Conservation (phyloP, 2,888 invertebrate species). For the Conchocele bisecta region DNA sequence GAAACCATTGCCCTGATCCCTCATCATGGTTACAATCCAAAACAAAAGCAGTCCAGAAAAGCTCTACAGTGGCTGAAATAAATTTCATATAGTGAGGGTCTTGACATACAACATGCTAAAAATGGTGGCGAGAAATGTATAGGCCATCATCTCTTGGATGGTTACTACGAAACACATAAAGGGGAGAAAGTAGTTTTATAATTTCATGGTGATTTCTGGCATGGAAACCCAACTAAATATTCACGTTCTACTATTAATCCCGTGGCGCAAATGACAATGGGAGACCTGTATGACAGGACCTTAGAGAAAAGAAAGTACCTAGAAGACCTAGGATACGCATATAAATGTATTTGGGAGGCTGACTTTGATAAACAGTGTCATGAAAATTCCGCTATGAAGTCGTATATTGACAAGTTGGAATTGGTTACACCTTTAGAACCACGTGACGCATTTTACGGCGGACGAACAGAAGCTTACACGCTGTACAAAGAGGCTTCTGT, state of each 20-base stretch:
- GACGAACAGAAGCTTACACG: constrained; percentile 32
- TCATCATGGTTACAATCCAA: constrained; percentile 30
- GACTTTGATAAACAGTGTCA: constrained; percentile 52
- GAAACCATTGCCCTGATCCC: constrained; percentile 39
- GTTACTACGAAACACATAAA: constrained; percentile 11
- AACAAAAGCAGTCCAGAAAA: constrained; percentile 32
- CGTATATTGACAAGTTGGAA: constrained; percentile 32
- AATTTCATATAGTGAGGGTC: not conserved
- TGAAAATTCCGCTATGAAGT: constrained; percentile 22
- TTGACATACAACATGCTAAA: constrained; percentile 14
- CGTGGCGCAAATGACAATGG: constrained; percentile 33
- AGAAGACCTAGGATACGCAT: constrained; percentile 41
- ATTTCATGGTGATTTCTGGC: constrained; percentile 32
- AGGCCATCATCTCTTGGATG: constrained; percentile 22
- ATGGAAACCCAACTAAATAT: constrained; percentile 25
- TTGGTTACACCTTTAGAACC: not conserved
- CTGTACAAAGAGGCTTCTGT: constrained; percentile 24
- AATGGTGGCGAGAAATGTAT: constrained; percentile 23
- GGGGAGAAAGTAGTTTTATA: constrained; percentile 4
- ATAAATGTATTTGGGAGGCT: constrained; percentile 63
- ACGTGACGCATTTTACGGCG: constrained; percentile 9
- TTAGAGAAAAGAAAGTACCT: constrained; percentile 35
- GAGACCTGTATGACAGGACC: constrained; percentile 30
- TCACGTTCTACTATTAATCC: constrained; percentile 24
- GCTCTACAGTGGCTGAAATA: constrained; percentile 38